phyloP scores from a whole-genome alignment of 2,888 invertebrate genomes.

The Watsonalla cultraria region DNA sequence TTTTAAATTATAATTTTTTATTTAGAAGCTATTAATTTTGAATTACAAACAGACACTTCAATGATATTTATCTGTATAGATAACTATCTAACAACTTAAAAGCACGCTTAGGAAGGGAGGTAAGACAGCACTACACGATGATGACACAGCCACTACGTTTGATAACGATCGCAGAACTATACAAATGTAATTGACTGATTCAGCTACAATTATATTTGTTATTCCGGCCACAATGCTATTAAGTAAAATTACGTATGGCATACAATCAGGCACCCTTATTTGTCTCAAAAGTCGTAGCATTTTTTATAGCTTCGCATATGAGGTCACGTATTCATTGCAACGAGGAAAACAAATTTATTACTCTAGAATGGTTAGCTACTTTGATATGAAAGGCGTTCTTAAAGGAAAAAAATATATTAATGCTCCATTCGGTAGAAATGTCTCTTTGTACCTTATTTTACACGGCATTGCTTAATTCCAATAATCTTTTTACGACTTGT shows the following conservation, averaged over 20 bases:
- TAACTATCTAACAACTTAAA: no score
- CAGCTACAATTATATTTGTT: no score
- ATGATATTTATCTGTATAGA: no score
- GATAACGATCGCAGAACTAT: no score
- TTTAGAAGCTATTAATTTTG: no score
- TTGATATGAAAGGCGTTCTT: conserved; percentile 1
- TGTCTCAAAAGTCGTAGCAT: conserved; percentile 3
- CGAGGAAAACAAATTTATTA: conserved; percentile 3
- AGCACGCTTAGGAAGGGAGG: no score
- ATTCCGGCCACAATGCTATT: not conserved
- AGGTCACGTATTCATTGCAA: conserved; percentile 3
- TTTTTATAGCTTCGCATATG: conserved; percentile 2
- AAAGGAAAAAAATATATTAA: conserved; percentile 1
- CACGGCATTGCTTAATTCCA: no score
- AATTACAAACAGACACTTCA: no score
- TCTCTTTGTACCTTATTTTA: not conserved
- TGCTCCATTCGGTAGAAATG: not conserved
- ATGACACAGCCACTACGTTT: no score
- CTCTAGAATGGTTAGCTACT: not conserved
- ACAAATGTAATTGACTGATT: no score
- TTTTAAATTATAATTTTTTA: no score
- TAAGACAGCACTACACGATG: no score
- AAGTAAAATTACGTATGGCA: not conserved
- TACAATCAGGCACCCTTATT: not conserved
- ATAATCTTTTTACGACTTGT: not conserved